These are phyloP conservation scores for Bombyx huttoni DNA, from an alignment of 2,888 invertebrate species.

Conservation along the genomic window DNA sequence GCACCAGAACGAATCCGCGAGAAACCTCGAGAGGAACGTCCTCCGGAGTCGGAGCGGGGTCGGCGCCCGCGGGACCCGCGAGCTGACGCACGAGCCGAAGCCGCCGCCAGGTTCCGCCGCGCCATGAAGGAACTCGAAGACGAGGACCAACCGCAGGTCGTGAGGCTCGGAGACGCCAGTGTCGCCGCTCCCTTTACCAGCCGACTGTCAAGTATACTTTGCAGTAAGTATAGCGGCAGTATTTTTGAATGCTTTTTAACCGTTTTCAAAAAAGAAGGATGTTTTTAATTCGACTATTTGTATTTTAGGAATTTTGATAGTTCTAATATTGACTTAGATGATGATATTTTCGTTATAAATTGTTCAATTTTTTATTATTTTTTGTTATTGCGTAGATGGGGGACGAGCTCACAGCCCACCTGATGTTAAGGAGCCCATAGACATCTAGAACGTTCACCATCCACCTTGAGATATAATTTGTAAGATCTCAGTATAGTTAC, in stretches of 20 bases:
- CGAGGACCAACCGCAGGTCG: constrained; percentile 87
- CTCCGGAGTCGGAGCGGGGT: constrained; percentile 75
- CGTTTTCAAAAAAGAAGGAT: no score
- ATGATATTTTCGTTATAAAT: no score
- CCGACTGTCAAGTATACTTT: constrained; percentile 94
- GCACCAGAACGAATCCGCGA: constrained; percentile 74
- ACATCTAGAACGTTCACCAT: no score
- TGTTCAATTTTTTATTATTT: no score
- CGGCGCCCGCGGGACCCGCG: constrained; percentile 26
- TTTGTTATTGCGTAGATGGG: no score
- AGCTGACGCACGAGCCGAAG: constrained; percentile 42
- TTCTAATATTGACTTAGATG: no score
- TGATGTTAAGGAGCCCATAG: no score
- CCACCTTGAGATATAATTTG: no score
- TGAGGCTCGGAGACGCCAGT: constrained; percentile 97
- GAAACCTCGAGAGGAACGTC: constrained; percentile 67
- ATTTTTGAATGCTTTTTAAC: background rate
- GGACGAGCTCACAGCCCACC: no score
- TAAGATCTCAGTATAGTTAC: no score
- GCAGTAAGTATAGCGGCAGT: constrained; percentile 77
- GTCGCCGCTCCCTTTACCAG: constrained; percentile 99
- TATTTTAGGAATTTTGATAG: no score
- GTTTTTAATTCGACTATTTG: no score
- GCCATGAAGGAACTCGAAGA: constrained; percentile 90
- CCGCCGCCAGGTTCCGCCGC: constrained; percentile 71